phyloP scores from a whole-genome alignment of 2,797 vertebrate species.

The Sebastes alutus region DNA sequence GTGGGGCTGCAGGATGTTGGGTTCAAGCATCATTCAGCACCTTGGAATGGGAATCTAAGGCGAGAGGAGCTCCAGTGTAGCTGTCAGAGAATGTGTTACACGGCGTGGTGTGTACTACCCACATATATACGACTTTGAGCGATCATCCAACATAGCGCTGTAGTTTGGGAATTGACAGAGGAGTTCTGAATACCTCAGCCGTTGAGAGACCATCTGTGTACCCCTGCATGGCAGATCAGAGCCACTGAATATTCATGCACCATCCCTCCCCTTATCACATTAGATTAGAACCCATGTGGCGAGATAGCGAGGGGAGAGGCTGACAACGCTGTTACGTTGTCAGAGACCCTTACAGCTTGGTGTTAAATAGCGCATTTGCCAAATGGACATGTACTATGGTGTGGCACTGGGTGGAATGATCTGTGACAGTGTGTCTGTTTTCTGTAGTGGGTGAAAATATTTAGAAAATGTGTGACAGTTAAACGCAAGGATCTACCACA shows the following conservation, averaged over 20 bases:
- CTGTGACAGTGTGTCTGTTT: slow-evolving; percentile 11
- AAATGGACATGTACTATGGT: slow-evolving; percentile 47
- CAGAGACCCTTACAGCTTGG: slow-evolving; percentile 71
- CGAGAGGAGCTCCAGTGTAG: neutral
- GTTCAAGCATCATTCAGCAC: slow-evolving; percentile 2
- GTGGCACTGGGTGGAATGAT: slow-evolving; percentile 19
- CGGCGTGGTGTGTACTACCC: neutral
- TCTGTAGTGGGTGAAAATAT: neutral
- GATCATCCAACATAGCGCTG: slow-evolving; percentile 51
- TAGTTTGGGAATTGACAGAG: slow-evolving; percentile 69
- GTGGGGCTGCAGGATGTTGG: neutral
- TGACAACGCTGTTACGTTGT: slow-evolving; percentile 77
- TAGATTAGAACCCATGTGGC: slow-evolving; percentile 82
- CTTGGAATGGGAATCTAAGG: neutral
- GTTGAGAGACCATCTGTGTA: slow-evolving; percentile 84
- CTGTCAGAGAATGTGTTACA: slow-evolving; percentile 9
- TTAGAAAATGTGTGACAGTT: neutral
- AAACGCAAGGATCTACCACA: neutral
- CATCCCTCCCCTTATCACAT: slow-evolving; percentile 80
- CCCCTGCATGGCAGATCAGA: slow-evolving; percentile 75
- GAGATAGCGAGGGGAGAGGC: slow-evolving; percentile 72
- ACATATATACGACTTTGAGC: slow-evolving; percentile 49
- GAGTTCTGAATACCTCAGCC: slow-evolving; percentile 77
- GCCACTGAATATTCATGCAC: slow-evolving; percentile 85
- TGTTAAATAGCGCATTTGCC: slow-evolving; percentile 76